phyloP scores from a whole-genome alignment of 2,113 vertebrate species.

The Stigmatopora argus region DNA sequence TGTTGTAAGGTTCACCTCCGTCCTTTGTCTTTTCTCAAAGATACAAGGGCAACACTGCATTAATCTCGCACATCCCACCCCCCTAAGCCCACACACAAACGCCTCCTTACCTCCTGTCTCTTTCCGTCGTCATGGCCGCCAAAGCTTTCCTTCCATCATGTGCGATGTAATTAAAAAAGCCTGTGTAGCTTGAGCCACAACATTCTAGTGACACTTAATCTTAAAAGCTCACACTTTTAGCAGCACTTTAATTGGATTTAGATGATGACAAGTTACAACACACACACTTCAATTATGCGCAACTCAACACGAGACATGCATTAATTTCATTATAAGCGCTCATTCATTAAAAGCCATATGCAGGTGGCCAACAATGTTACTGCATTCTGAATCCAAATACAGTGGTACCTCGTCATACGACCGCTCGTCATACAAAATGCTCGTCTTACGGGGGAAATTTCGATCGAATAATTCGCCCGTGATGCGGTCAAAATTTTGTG shows the following conservation, averaged over 20 bases:
- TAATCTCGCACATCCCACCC: conserved; percentile 56
- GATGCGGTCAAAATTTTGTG: too few relatives aligned
- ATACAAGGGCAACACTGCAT: conserved; percentile 73
- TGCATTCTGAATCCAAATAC: too few relatives aligned
- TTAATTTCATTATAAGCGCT: neutral
- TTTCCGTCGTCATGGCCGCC: neutral
- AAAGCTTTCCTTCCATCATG: neutral
- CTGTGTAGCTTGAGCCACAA: conserved; percentile 14
- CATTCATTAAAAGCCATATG: neutral
- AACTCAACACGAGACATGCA: conserved; percentile 11
- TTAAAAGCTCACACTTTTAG: conserved; percentile 10
- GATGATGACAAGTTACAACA: conserved; percentile 28
- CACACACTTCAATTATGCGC: conserved; percentile 39
- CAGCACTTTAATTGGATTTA: conserved; percentile 23
- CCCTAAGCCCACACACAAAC: conserved; percentile 30
- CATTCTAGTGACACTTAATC: conserved; percentile 31
- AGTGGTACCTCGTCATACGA: too few relatives aligned
- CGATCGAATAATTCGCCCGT: too few relatives aligned
- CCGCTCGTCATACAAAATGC: too few relatives aligned
- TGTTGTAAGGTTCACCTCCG: conserved; percentile 54
- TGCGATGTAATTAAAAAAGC: conserved; percentile 22
- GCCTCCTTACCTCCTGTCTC: conserved; percentile 4
- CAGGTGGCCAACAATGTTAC: too few relatives aligned
- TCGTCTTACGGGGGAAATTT: too few relatives aligned
- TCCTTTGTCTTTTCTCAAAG: conserved; percentile 58